These are phyloP conservation scores for Parapsyche elsis DNA, from an alignment of 1,140 invertebrate genomes.

Conservation along the genomic window DNA sequence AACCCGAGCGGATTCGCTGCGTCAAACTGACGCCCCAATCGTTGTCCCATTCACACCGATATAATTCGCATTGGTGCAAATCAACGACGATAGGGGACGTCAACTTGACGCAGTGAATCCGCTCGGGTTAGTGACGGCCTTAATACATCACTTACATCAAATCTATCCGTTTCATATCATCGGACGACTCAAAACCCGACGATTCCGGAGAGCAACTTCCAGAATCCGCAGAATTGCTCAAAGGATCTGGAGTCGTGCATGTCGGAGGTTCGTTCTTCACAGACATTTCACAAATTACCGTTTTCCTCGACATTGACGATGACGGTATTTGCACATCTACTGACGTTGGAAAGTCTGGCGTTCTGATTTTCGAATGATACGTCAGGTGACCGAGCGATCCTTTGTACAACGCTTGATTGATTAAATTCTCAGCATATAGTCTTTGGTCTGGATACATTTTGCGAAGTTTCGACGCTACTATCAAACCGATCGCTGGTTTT, in stretches of 20 bases:
- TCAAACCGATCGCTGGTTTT: slow-evolving; percentile 44
- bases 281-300: background rate
- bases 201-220: background rate
- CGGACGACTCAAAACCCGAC: background rate
- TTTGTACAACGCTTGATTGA: slow-evolving; percentile 51
- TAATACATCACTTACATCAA: background rate
- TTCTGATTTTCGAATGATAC: slow-evolving; percentile 47
- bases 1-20: no score
- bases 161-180: background rate
- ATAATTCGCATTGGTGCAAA: no score
- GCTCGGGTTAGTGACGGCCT: no score
- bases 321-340: background rate
- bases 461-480: slow-evolving; percentile 53
- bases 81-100: no score
- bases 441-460: slow-evolving; percentile 56
- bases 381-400: slow-evolving; percentile 44
- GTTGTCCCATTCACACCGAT: no score
- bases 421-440: slow-evolving; percentile 52
- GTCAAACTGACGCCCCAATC: no score
- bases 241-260: background rate
- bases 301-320: background rate
- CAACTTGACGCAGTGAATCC: no score
- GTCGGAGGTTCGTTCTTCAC: no score
- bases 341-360: slow-evolving; percentile 33
- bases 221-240: no score